A percentile compares a stretch with the other conserved stretches of the same genome.
phyloP scores from a whole-genome alignment of 2,797 vertebrate species.

The Hippopotamyrus pictus region DNA sequence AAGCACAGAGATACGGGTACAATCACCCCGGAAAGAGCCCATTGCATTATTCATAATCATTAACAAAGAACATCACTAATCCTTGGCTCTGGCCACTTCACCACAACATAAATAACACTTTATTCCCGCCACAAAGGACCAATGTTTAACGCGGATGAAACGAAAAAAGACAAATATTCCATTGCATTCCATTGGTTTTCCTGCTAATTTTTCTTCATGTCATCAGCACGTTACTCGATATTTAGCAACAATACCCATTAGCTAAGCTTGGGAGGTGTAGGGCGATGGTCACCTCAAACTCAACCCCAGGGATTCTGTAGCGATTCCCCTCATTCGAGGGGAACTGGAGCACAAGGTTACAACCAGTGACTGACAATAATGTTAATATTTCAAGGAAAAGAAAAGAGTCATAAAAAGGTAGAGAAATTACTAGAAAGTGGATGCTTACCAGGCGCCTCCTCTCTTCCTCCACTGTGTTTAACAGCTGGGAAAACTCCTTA shows the following conservation, averaged over 20 bases:
- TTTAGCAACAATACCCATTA: not conserved
- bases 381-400: not conserved
- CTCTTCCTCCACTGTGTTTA: conserved; percentile 94
- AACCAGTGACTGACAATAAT: not conserved
- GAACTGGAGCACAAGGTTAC: not conserved
- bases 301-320: not conserved
- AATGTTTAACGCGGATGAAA: not conserved
- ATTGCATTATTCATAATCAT: not conserved
- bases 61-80: not conserved
- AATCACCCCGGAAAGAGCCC: not conserved
- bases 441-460: conserved; percentile 82
- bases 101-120: not conserved
- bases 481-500: conserved; percentile 91
- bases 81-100: not conserved
- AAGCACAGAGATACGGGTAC: not conserved
- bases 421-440: not conserved
- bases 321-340: not conserved
- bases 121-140: not conserved
- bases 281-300: not conserved
- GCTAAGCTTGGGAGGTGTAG: not conserved
- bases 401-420: not conserved
- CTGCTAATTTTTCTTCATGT: not conserved
- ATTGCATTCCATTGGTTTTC: not conserved
- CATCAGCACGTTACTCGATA: not conserved
- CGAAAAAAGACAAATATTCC: not conserved